Conservation (phyloP, 1,140 invertebrate species). For the Drosophila erecta region DNA sequence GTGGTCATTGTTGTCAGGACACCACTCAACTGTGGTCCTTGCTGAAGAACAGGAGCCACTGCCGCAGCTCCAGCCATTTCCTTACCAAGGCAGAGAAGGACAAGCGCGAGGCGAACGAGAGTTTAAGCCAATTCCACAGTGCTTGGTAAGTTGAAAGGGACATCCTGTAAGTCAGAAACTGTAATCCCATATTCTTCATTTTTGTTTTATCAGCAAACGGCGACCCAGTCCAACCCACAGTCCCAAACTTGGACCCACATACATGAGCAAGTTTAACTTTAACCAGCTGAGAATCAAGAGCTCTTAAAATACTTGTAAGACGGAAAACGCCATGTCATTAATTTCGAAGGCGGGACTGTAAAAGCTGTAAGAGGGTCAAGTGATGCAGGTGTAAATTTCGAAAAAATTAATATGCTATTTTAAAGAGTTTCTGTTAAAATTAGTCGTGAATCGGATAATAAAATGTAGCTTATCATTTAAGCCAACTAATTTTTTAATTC, state of each 20-base stretch:
- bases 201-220: constrained; percentile 31
- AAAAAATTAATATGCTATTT: not conserved
- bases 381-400: not conserved
- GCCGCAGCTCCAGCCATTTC: not conserved
- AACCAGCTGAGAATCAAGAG: constrained; percentile 51
- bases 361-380: not conserved
- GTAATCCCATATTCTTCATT: too few relatives aligned
- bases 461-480: too few relatives aligned
- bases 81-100: not conserved
- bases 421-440: too few relatives aligned
- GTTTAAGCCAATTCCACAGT: constrained; percentile 37
- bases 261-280: constrained; percentile 53
- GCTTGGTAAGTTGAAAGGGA: constrained; percentile 41
- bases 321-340: not conserved
- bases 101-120: not conserved
- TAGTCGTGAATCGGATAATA: too few relatives aligned
- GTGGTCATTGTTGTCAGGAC: not conserved
- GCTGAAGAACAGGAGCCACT: not conserved
- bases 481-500: too few relatives aligned
- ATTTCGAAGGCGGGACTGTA: not conserved
- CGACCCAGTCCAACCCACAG: constrained; percentile 3
- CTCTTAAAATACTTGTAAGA: not conserved
- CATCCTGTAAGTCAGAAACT: not conserved
- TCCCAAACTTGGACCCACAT: constrained; percentile 28
- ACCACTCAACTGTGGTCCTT: constrained; percentile 1